Evolutionary conservation across 2,113 vertebrate genomes (phyloP).

Genomic region (Stegostoma tigrinum): DNA sequence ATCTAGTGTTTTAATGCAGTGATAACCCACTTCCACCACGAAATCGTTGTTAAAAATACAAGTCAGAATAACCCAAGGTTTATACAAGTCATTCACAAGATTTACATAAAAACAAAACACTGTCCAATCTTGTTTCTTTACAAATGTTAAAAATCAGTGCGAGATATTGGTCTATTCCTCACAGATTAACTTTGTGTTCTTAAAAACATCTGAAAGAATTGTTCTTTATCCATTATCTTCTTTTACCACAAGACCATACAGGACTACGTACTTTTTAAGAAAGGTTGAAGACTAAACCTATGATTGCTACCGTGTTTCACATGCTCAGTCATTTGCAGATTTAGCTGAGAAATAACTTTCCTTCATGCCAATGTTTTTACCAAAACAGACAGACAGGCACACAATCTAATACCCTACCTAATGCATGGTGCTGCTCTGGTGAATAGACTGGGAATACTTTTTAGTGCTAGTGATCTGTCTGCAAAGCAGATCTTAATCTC

Average conservation of each 20-base stretch:
- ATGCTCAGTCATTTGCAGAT: neutral
- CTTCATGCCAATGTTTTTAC: neutral
- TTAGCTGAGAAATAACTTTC: constrained; percentile 3
- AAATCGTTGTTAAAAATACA: constrained; percentile 11
- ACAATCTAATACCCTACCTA: neutral
- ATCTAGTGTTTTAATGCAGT: constrained; percentile 25
- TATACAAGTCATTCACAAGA: constrained; percentile 27
- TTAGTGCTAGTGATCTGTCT: neutral
- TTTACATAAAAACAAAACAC: constrained; percentile 9
- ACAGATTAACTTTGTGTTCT: neutral
- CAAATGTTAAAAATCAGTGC: constrained; percentile 36
- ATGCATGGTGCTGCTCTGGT: neutral
- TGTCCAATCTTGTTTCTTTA: constrained; percentile 31
- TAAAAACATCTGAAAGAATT: constrained; percentile 31
- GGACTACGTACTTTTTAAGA: neutral
- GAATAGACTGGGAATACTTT: neutral
- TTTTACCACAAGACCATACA: neutral
- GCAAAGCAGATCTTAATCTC: neutral
- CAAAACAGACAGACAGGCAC: neutral
- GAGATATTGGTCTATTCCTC: constrained; percentile 25
- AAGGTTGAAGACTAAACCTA: neutral
- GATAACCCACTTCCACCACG: constrained; percentile 2
- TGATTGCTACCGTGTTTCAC: neutral
- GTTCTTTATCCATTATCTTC: neutral
- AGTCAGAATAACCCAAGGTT: neutral